Evolutionary conservation across 2,888 invertebrate genomes (phyloP).

Genomic region (Eilema griseolum): DNA sequence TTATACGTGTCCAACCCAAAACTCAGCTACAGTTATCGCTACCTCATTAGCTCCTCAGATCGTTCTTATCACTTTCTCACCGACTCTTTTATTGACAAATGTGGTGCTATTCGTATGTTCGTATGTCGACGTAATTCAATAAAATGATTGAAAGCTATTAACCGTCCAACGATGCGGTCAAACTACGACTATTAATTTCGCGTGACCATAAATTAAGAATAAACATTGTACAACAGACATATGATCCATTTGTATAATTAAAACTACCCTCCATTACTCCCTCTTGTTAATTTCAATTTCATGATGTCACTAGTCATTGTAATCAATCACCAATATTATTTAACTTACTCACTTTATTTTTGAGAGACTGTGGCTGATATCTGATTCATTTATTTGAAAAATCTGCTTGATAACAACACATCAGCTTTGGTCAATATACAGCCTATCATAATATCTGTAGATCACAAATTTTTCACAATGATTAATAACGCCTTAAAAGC

Average conservation of each 20-base stretch:
- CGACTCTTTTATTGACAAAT: not conserved
- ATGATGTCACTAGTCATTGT: conserved; percentile 6
- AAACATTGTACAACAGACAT: conserved; percentile 27
- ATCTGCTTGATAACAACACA: not conserved
- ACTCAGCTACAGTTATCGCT: too few species aligned
- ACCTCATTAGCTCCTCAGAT: not conserved
- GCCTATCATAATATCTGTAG: not conserved
- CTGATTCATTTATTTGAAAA: not conserved
- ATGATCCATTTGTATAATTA: conserved; percentile 50
- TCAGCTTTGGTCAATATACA: not conserved
- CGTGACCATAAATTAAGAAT: conserved; percentile 49
- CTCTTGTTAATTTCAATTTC: conserved; percentile 11
- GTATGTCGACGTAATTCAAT: not conserved
- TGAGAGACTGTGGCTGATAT: not conserved
- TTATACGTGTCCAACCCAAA: too few species aligned
- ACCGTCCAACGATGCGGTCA: not conserved
- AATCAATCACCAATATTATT: conserved; percentile 9
- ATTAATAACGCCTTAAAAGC: not conserved
- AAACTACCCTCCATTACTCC: conserved; percentile 37
- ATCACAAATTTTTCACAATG: not conserved
- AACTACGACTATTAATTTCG: conserved; percentile 29
- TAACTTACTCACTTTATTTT: not conserved
- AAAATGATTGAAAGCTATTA: not conserved
- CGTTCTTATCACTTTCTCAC: not conserved
- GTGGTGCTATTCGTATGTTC: not conserved